Evolutionary conservation across 2,888 invertebrate genomes (phyloP).

Genomic region (Prostheceraeus crozeri): DNA sequence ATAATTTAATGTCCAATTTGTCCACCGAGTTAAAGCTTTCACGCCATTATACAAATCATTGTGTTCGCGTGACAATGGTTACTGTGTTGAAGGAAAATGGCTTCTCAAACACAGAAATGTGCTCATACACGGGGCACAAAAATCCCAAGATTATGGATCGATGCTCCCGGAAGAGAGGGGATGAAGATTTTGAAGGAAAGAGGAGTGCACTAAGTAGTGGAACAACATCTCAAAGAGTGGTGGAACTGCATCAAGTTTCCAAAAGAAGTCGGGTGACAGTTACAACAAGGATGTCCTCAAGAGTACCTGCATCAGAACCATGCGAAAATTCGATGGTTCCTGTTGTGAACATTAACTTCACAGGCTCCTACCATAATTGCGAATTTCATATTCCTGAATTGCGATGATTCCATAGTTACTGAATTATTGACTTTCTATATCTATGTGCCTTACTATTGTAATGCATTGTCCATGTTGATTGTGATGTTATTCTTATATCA

Average conservation of each 20-base stretch:
- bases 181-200: conserved; percentile 1
- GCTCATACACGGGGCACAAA: not conserved
- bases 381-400: conserved; percentile 3
- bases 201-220: not conserved
- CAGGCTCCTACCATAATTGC: not conserved
- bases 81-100: not conserved
- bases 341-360: conserved; percentile 10
- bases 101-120: not conserved
- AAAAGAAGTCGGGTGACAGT: too few relatives aligned
- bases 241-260: not conserved
- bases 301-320: too few relatives aligned
- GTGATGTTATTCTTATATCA: too few relatives aligned
- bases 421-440: too few relatives aligned
- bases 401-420: too few relatives aligned
- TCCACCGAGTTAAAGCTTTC: not conserved
- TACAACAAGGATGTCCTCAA: too few relatives aligned
- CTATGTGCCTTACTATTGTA: too few relatives aligned
- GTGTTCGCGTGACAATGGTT: not conserved
- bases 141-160: conserved; percentile 5
- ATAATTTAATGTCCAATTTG: conserved; percentile 13
- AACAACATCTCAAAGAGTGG: not conserved
- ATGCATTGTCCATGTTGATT: too few relatives aligned
- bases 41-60: not conserved
- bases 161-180: not conserved
- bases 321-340: too few relatives aligned